Evolutionary conservation across 2,888 invertebrate genomes (phyloP).

Genomic region (Macrosoma leucophasiata): DNA sequence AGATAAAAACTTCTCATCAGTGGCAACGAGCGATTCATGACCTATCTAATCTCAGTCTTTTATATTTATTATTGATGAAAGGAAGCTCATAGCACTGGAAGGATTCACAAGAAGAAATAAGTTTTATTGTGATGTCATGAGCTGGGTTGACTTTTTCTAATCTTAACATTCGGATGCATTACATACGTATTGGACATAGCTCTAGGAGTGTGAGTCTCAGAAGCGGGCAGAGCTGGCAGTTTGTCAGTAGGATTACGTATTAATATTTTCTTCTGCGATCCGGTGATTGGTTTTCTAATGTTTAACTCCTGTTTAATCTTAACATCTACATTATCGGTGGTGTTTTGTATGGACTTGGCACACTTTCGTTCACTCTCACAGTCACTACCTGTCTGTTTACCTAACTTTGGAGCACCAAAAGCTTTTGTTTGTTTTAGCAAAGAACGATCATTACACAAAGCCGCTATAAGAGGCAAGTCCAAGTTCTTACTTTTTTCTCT

Average conservation of each 20-base stretch:
- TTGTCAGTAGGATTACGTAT: slow-evolving; percentile 86
- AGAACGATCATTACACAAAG: slow-evolving; percentile 93
- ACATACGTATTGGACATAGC: slow-evolving; percentile 84
- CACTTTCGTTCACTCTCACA: slow-evolving; percentile 64
- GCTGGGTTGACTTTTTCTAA: slow-evolving; percentile 61
- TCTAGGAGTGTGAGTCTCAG: slow-evolving; percentile 71
- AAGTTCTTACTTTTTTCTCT: slow-evolving; percentile 92
- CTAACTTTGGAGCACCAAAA: slow-evolving; percentile 84
- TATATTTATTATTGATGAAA: slow-evolving; percentile 43
- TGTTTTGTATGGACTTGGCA: slow-evolving; percentile 58
- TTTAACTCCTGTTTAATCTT: slow-evolving; percentile 67
- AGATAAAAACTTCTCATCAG: slow-evolving; percentile 1
- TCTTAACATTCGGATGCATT: slow-evolving; percentile 66
- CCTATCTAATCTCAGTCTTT: slow-evolving; percentile 56
- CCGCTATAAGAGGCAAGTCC: slow-evolving; percentile 93
- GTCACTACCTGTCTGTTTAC: slow-evolving; percentile 56
- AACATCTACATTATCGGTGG: slow-evolving; percentile 65
- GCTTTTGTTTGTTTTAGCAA: slow-evolving; percentile 92
- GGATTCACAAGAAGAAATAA: slow-evolving; percentile 55
- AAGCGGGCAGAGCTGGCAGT: slow-evolving; percentile 79
- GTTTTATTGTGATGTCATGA: slow-evolving; percentile 46
- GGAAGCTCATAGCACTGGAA: slow-evolving; percentile 68
- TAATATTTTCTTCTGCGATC: slow-evolving; percentile 69
- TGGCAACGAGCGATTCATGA: too few relatives aligned
- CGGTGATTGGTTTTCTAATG: slow-evolving; percentile 81